Percentiles rank a stretch among this genome's conserved stretches.
Conservation (phyloP, 2,888 invertebrate genomes). For the Parnassius mnemosyne region DNA sequence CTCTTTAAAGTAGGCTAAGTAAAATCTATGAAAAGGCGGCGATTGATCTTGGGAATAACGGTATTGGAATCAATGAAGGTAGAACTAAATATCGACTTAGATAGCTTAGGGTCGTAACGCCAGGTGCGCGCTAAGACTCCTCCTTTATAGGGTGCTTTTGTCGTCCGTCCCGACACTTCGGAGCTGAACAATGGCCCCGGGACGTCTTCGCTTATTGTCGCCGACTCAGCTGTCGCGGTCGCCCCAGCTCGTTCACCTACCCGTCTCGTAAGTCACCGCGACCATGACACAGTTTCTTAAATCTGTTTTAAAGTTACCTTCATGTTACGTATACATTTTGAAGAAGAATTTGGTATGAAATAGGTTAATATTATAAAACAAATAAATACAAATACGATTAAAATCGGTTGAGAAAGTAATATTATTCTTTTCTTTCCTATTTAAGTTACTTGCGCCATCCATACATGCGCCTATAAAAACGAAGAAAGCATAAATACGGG, state of each 20-base stretch:
- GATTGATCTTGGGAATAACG: conserved; percentile 41
- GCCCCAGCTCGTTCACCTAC: conserved; percentile 52
- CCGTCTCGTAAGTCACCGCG: conserved; percentile 50
- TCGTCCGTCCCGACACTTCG: conserved; percentile 33
- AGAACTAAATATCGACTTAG: conserved; percentile 55
- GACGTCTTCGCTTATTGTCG: conserved; percentile 77
- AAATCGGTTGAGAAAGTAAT: too few species aligned
- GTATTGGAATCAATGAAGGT: conserved; percentile 41
- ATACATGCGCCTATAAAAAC: too few species aligned
- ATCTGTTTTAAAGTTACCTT: conserved; percentile 13
- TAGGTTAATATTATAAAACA: too few species aligned
- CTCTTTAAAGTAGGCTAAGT: conserved; percentile 40
- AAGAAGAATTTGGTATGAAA: too few species aligned
- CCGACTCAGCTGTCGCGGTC: conserved; percentile 71
- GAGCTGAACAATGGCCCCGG: conserved; percentile 64
- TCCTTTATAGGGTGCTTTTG: conserved; percentile 55
- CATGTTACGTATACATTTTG: too few species aligned
- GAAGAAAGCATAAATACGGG: neutral
- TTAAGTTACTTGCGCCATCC: too few species aligned
- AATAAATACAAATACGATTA: too few species aligned
- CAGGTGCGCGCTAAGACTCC: conserved; percentile 73
- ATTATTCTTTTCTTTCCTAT: too few species aligned
- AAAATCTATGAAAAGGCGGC: conserved; percentile 50
- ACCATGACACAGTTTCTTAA: conserved; percentile 48
- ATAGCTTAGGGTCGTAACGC: conserved; percentile 56